These are phyloP conservation scores for Eulithis prunata DNA, from an alignment of 2,888 invertebrate genomes.

Conservation along the genomic window DNA sequence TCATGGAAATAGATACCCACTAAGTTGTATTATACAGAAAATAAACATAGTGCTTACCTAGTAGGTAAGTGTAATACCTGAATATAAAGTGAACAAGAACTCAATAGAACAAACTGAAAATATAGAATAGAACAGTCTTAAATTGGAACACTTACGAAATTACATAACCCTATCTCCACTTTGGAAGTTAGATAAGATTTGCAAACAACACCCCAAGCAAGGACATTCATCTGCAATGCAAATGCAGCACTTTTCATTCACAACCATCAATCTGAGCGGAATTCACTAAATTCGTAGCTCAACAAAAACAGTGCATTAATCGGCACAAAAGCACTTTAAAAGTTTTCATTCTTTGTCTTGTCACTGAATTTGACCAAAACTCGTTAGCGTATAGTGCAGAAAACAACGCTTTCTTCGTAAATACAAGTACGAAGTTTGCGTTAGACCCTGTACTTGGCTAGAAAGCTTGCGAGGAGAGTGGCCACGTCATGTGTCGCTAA, in stretches of 20 bases:
- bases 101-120: not conserved
- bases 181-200: constrained; percentile 1
- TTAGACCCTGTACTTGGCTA: constrained; percentile 51
- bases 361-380: constrained; percentile 27
- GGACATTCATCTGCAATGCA: constrained; percentile 16
- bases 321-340: constrained; percentile 20
- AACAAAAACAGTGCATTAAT: constrained; percentile 15
- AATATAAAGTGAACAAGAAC: too few relatives aligned
- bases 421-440: constrained; percentile 49
- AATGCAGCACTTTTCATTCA: constrained; percentile 21
- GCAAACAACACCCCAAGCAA: constrained; percentile 11
- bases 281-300: constrained; percentile 6
- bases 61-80: too few relatives aligned
- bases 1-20: not conserved
- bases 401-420: constrained; percentile 24
- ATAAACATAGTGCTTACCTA: too few relatives aligned
- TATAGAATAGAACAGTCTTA: not conserved
- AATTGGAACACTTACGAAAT: not conserved
- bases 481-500: constrained; percentile 71
- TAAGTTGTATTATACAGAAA: not conserved
- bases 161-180: too few relatives aligned
- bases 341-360: constrained; percentile 16
- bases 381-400: constrained; percentile 22
- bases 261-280: constrained; percentile 18
- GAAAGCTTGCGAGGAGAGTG: constrained; percentile 55